Percentiles rank a stretch among this genome's conserved stretches.
Evolutionary conservation across 2,797 vertebrate genomes (phyloP).

Genomic region (Trachurus trachurus): DNA sequence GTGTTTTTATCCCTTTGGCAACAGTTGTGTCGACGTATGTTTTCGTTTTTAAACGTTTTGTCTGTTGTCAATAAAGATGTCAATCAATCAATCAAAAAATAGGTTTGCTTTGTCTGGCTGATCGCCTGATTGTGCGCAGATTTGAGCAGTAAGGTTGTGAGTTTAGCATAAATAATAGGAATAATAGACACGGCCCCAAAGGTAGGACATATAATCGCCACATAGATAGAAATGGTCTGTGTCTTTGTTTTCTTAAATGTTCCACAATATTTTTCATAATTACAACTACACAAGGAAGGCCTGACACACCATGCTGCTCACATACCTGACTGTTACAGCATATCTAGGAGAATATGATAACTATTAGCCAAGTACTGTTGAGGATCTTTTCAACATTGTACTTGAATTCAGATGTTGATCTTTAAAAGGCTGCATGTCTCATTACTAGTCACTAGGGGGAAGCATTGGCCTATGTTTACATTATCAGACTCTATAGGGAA

Average conservation of each 20-base stretch:
- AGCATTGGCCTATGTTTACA: not conserved
- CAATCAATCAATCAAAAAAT: no score
- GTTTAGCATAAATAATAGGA: not conserved
- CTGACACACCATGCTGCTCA: not conserved
- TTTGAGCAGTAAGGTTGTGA: not conserved
- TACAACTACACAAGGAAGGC: not conserved
- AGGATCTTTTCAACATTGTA: not conserved
- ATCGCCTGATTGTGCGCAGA: not conserved
- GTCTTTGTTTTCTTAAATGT: not conserved
- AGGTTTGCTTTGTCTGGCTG: not conserved
- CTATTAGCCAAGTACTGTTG: not conserved
- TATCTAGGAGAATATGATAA: not conserved
- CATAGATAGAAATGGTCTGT: not conserved
- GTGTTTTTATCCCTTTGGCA: no score
- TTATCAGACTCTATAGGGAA: not conserved
- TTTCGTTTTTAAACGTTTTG: no score
- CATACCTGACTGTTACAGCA: not conserved
- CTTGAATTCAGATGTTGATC: not conserved
- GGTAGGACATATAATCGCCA: not conserved
- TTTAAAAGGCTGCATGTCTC: constrained; percentile 24
- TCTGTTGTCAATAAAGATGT: no score
- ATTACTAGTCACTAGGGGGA: constrained; percentile 36
- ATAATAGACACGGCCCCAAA: not conserved
- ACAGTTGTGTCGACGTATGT: no score
- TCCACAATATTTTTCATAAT: not conserved